A percentile compares a stretch with the other conserved stretches of the same genome.
These are phyloP conservation scores for Delphinus delphis DNA, from an alignment of 2,113 vertebrate species.

Conservation along the genomic window DNA sequence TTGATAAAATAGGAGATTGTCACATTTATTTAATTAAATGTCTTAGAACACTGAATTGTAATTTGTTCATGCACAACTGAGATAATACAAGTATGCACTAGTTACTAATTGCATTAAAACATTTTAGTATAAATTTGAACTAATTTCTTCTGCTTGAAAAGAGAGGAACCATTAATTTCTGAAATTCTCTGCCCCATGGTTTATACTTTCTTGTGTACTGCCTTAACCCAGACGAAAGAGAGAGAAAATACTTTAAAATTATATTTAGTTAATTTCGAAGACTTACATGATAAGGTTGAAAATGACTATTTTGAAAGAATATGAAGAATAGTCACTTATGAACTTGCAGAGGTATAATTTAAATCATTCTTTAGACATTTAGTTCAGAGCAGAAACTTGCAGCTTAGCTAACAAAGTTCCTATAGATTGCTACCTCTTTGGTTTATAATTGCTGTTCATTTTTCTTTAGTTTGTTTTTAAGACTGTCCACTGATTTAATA, in stretches of 20 bases:
- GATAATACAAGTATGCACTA: not conserved
- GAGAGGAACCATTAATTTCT: not conserved
- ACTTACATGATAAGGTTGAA: not conserved
- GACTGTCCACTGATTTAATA: slow-evolving; percentile 59
- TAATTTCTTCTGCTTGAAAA: slow-evolving; percentile 36
- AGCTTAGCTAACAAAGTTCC: not conserved
- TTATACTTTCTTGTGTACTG: not conserved
- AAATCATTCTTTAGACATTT: slow-evolving; percentile 41
- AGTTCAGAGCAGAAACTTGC: not conserved
- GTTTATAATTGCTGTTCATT: not conserved
- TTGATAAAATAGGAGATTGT: slow-evolving; percentile 22
- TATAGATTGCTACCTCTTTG: not conserved
- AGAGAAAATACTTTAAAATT: not conserved
- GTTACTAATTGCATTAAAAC: slow-evolving; percentile 10
- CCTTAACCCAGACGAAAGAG: not conserved
- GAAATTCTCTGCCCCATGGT: not conserved
- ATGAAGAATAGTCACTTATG: not conserved
- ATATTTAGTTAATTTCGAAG: slow-evolving; percentile 17
- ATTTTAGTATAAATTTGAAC: not conserved
- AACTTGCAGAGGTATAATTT: not conserved
- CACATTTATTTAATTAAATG: slow-evolving; percentile 7
- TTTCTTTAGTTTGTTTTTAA: slow-evolving; percentile 52
- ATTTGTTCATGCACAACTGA: not conserved
- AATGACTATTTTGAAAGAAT: slow-evolving; percentile 19
- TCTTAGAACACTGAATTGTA: not conserved